Conservation (phyloP, 2,797 vertebrate genomes). For the Acestrorhynchus altus region DNA sequence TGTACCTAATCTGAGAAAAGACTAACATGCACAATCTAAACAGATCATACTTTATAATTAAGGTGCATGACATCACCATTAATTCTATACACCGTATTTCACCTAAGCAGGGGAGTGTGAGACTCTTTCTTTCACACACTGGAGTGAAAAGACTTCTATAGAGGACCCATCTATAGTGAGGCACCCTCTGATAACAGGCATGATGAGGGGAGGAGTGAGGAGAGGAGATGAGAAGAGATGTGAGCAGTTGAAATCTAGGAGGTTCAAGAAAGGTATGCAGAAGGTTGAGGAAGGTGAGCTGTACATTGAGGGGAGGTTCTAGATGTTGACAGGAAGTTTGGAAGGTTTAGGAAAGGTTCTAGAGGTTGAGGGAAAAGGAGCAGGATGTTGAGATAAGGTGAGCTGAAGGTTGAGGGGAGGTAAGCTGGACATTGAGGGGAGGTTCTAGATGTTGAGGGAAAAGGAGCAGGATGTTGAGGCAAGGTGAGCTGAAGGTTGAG, state of each 20-base stretch:
- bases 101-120: constrained; percentile 57
- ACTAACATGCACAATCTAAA: too few relatives aligned
- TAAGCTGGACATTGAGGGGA: neutral
- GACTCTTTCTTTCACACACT: constrained; percentile 57
- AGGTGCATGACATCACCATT: too few relatives aligned
- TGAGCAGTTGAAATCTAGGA: too few relatives aligned
- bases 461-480: neutral
- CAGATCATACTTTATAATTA: too few relatives aligned
- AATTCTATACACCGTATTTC: too few relatives aligned
- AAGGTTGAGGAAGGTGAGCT: neutral
- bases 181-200: constrained; percentile 79
- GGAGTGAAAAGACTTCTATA: constrained; percentile 87
- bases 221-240: neutral
- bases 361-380: too few relatives aligned
- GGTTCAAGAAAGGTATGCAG: neutral
- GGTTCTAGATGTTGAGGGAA: neutral
- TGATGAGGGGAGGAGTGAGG: neutral
- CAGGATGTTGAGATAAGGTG: neutral
- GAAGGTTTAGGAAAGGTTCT: neutral
- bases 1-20: too few relatives aligned
- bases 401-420: neutral
- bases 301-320: neutral
- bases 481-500: too few relatives aligned
- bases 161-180: constrained; percentile 81
- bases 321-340: too few relatives aligned